Evolutionary conservation across 2,797 vertebrate genomes (phyloP).

Genomic region (Cirrhinus molitorella): DNA sequence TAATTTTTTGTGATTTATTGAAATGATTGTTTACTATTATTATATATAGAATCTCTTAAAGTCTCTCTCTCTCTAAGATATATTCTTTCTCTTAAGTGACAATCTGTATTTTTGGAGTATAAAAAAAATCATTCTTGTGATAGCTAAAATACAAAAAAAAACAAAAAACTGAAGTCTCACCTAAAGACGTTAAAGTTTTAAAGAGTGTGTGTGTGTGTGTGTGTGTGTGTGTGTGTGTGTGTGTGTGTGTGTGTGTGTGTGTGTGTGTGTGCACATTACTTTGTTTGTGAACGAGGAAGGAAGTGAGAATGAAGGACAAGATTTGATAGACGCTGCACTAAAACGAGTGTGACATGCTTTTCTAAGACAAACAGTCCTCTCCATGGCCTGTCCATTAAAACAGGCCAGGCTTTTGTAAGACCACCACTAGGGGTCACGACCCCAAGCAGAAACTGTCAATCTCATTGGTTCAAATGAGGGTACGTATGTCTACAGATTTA

Average conservation of each 20-base stretch:
- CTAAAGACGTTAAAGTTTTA: slow-evolving; percentile 5
- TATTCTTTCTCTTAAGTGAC: neutral
- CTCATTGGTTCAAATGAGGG: slow-evolving; percentile 42
- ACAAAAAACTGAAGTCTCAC: neutral
- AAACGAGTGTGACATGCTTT: slow-evolving; percentile 55
- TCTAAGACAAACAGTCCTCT: slow-evolving; percentile 54
- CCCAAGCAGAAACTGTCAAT: slow-evolving; percentile 63
- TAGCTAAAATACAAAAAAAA: neutral
- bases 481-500: slow-evolving; percentile 44
- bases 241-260: neutral
- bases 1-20: neutral
- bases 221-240: no score
- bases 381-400: slow-evolving; percentile 57
- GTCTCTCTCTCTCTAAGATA: neutral
- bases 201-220: no score
- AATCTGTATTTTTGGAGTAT: neutral
- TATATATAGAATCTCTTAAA: no score
- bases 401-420: slow-evolving; percentile 54
- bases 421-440: slow-evolving; percentile 61
- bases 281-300: slow-evolving; percentile 52
- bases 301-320: slow-evolving; percentile 42
- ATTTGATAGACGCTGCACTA: slow-evolving; percentile 47
- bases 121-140: slow-evolving; percentile 13
- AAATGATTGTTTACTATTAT: no score
- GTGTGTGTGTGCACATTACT: neutral